Base-by-base conservation (phyloP, 2,888 invertebrate genomes). In the Labia minor region DNA sequence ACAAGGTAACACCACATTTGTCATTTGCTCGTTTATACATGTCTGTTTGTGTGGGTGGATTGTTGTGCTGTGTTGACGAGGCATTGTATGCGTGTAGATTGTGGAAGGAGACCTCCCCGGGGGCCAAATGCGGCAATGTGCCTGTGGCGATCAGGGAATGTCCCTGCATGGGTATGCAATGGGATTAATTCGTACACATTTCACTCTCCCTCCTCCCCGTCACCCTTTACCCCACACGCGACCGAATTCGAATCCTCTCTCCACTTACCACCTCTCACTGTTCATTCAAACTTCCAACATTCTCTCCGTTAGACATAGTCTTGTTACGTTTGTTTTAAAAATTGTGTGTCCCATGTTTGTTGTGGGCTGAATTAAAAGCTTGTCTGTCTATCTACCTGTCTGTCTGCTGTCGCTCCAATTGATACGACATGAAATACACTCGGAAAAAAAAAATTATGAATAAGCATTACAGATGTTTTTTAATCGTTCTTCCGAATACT, bases 1-100 rank as follows among this genome's bases (percentile, higher is more conserved):
- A 33, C 49, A 49, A 49, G 49, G 49, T 49, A 49, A 49, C 49
- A 49, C 49, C 49, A 49, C 49, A 49, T 49, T 49, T 49, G 49
- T 49, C 49, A 49, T 49, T 49, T 16, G n/a, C 49, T 49, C 16
- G 49, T 49, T 49, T 49, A 3, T 26, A 3, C 26, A 26, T 26
- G 26, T 26, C 26, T 26, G 26, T 8, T 3, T 26, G 26, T 26
- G 8, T 26, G 26, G 4, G 26, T 26, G 8, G 4, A 26, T n/a
- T n/a, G n/a, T n/a, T n/a, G n/a, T n/a, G n/a, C n/a, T 26, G 26
- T 26, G 3, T 3, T 8, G 26, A 6, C 4, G 26, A 26, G 26
- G 26, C 26, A 26, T n/a, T n/a, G 33, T 33, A 11, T 33, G 33
- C 11, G 33, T 4, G 49, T 10, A 14, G 49, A n/a, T 3, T 4